These are phyloP conservation scores for Solenodon paradoxus DNA, from an alignment of 2,113 vertebrate species.

Conservation along the genomic window DNA sequence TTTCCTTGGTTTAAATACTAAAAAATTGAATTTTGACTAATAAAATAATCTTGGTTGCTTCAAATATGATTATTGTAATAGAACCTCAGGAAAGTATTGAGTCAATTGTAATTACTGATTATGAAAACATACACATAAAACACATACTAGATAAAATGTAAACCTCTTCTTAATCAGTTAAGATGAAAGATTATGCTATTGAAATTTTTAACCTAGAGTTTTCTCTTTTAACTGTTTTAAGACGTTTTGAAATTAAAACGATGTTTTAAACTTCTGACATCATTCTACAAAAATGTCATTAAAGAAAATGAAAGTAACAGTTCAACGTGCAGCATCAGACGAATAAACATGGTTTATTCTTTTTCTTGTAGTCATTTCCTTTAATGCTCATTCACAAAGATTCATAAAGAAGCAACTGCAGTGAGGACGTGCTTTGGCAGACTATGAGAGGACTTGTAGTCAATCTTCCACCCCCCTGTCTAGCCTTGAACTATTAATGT, in stretches of 20 bases:
- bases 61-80: conserved; percentile 32
- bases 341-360: conserved; percentile 33
- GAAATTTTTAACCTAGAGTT: conserved; percentile 54
- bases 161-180: conserved; percentile 37
- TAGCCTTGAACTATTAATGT: conserved; percentile 30
- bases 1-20: conserved; percentile 19
- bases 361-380: conserved; percentile 59
- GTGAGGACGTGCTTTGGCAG: conserved; percentile 11
- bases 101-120: conserved; percentile 6
- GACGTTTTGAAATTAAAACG: too few relatives aligned
- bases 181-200: conserved; percentile 48
- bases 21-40: conserved; percentile 16
- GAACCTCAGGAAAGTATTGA: conserved; percentile 39
- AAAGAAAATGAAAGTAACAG: conserved; percentile 70
- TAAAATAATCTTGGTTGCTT: conserved; percentile 42
- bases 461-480: background rate
- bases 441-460: background rate
- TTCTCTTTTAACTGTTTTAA: conserved; percentile 51
- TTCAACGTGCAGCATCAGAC: conserved; percentile 34
- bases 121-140: background rate
- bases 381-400: conserved; percentile 63
- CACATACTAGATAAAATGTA: background rate
- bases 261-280: conserved; percentile 58
- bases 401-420: conserved; percentile 24
- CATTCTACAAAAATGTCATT: conserved; percentile 61